A percentile compares a stretch with the other conserved stretches of the same genome.
phyloP scores from a whole-genome alignment of 2,888 invertebrate genomes.

The Trissonchulus sp. region DNA sequence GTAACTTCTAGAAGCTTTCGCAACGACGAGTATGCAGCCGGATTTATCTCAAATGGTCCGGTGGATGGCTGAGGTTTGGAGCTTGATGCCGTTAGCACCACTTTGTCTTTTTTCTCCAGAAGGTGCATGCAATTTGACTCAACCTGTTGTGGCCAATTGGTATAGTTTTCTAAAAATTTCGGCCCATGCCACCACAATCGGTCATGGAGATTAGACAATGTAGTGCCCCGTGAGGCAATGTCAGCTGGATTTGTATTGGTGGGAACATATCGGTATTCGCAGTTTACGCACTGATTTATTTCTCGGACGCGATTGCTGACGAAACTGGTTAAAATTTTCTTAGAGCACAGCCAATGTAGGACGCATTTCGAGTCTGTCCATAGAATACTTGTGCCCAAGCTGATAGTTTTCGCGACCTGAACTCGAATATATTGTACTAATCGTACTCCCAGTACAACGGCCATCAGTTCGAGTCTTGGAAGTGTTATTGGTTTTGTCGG shows the following conservation, averaged over 20 bases:
- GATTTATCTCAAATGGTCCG: not conserved
- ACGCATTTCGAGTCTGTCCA: conserved; percentile 39
- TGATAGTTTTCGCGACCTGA: conserved; percentile 36
- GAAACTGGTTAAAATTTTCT: conserved; percentile 32
- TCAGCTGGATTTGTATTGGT: conserved; percentile 45
- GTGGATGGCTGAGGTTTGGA: not conserved
- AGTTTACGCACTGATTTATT: conserved; percentile 34
- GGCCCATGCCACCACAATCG: conserved; percentile 43
- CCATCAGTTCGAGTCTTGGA: conserved; percentile 31
- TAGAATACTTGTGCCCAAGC: conserved; percentile 16
- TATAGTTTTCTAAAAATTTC: conserved; percentile 31
- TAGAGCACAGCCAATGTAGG: conserved; percentile 38
- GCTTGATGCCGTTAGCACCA: not conserved
- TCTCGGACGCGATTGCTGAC: conserved; percentile 40
- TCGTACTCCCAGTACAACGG: conserved; percentile 32
- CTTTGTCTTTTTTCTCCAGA: too few species aligned
- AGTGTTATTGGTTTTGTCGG: conserved; percentile 39
- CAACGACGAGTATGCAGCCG: not conserved
- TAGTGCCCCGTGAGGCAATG: conserved; percentile 38
- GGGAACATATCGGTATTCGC: conserved; percentile 40
- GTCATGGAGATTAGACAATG: conserved; percentile 28
- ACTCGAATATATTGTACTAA: conserved; percentile 30
- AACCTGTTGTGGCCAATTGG: not conserved
- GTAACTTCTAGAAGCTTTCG: not conserved
- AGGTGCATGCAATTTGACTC: too few species aligned